These are phyloP conservation scores for Eira barbara DNA, from an alignment of 2,113 vertebrate species.

Conservation along the genomic window DNA sequence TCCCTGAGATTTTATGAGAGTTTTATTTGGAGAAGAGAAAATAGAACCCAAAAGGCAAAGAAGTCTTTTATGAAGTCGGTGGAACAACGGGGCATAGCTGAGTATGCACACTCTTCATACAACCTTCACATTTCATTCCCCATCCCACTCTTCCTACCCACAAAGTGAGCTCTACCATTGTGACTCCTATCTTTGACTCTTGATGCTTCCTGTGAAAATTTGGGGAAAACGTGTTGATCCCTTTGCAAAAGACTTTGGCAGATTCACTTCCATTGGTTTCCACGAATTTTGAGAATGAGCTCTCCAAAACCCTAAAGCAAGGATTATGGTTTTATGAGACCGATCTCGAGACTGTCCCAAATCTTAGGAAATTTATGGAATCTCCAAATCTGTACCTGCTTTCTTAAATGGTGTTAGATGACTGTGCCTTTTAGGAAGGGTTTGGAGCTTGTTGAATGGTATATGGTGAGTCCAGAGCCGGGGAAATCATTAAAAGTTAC, in stretches of 20 bases:
- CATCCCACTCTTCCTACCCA: neutral
- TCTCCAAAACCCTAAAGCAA: neutral
- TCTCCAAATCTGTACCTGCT: neutral
- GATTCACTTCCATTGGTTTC: neutral
- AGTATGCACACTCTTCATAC: accelerated
- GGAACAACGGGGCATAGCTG: neutral
- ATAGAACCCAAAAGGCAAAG: neutral
- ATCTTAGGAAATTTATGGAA: neutral
- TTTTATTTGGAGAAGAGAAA: neutral
- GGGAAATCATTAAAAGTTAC: neutral
- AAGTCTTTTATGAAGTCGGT: neutral
- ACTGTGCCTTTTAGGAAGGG: neutral
- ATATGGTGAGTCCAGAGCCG: neutral
- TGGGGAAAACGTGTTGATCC: neutral
- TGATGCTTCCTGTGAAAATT: neutral
- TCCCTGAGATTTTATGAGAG: neutral
- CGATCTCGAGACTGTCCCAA: neutral
- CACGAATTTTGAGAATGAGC: neutral
- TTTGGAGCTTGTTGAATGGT: neutral
- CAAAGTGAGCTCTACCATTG: neutral
- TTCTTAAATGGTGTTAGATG: neutral
- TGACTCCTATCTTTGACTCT: neutral
- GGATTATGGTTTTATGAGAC: neutral
- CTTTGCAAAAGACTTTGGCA: neutral
- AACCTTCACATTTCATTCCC: neutral